Base-by-base conservation (phyloP, 2,113 vertebrate genomes). In the Clupea harengus region DNA sequence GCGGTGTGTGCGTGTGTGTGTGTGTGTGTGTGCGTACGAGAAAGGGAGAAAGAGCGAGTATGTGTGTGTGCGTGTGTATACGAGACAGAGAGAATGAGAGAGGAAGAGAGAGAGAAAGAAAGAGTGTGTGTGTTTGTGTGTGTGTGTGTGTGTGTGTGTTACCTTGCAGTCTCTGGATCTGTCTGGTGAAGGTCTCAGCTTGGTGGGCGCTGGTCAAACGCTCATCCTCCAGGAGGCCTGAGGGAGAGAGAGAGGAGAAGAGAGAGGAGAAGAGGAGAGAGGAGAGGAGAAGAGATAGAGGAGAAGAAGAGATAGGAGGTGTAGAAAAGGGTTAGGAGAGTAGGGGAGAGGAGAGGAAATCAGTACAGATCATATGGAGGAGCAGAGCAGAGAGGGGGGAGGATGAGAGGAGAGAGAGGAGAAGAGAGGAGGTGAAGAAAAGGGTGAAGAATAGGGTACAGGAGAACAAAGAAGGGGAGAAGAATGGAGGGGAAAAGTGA, bases 201-300 rank as follows among this genome's bases (percentile, higher is more conserved):
- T 96, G 97, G 86, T 96, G 95, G 8, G 96, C 96, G 0, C 96
- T 97, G 45, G 96, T 96, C 91, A 97, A 89, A 0, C 97, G 94
- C 86, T 97, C 96, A 1, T 97, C 97, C 64, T 98, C 97, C 89
- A 97, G 83, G 87, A 96, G 93, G 32, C 96, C 97, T 97, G 91
- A 39, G 46, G 20, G 25, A n/a, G 13, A 54, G 54, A 50, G 45
- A 46, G 52, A 72, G 25, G 25, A 1, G 7, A 11, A 28, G 25
- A 67, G 64, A 28, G n/a, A 25, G n/a, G 8, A 28, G 8, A 25
- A 72, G n/a, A 32, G 20, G 82, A 28, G 28, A 50, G 20, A 49
- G 72, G 17, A 20, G 32, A 45, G 2, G 45, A 64, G 60, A 7
- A 64, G 60, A 6, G 7, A 8, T 8, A 7, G 32, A 82, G 32